Conservation (phyloP, 2,797 vertebrate species). For the Muraenolepis orangiensis region DNA sequence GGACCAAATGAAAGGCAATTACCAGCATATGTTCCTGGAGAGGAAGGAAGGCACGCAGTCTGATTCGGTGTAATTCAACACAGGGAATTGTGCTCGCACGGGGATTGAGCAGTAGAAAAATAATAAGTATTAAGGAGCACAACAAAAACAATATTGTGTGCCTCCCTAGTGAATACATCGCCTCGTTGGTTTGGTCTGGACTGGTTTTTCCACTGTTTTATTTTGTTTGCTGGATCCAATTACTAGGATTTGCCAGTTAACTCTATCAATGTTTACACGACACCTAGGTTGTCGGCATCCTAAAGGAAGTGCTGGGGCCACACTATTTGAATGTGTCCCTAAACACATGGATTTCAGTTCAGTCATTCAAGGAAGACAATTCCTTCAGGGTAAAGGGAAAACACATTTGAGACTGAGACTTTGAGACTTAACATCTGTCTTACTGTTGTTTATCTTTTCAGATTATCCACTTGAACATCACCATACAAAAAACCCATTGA, state of each 20-base stretch:
- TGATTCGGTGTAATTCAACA: constrained; percentile 46
- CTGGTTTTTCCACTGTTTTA: not conserved
- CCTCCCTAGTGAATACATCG: not conserved
- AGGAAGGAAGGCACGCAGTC: constrained; percentile 35
- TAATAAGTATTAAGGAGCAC: no score
- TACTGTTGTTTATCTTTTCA: no score
- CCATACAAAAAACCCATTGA: not conserved
- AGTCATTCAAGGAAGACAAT: not conserved
- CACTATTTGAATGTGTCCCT: not conserved
- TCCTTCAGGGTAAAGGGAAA: no score
- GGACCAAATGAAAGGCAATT: constrained; percentile 62
- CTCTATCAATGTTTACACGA: not conserved
- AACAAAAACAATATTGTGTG: not conserved
- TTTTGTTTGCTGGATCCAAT: not conserved
- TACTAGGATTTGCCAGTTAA: not conserved
- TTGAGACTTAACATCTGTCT: no score
- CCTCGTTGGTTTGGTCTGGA: not conserved
- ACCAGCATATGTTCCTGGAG: constrained; percentile 53
- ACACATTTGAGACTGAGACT: no score
- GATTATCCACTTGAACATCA: no score
- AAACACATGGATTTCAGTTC: not conserved
- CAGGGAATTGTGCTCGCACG: constrained; percentile 9
- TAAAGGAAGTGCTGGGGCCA: not conserved
- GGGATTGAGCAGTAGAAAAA: not conserved
- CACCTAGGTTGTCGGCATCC: not conserved